Evolutionary conservation across 2,888 invertebrate genomes (phyloP).

Genomic region (Mermis nigrescens): DNA sequence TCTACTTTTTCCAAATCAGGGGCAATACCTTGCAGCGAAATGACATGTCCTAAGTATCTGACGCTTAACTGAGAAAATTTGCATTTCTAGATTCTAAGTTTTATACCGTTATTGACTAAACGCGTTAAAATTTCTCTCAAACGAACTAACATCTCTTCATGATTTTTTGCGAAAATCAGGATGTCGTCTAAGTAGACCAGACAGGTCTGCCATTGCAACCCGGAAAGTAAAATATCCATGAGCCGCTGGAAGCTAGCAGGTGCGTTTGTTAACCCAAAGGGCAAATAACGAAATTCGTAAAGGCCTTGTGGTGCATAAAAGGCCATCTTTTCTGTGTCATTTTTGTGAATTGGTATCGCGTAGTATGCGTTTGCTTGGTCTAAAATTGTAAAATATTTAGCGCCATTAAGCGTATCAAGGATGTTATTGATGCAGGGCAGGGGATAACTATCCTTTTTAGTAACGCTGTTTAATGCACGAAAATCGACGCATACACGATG

Average conservation of each 20-base stretch:
- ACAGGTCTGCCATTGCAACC: conserved; percentile 15
- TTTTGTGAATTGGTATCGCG: conserved; percentile 13
- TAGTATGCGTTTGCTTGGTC: conserved; percentile 16
- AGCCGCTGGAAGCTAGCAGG: conserved; percentile 18
- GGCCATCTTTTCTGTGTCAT: conserved; percentile 17
- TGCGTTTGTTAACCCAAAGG: conserved; percentile 20
- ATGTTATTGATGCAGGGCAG: conserved; percentile 14
- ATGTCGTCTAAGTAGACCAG: conserved; percentile 21
- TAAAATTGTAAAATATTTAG: conserved; percentile 12
- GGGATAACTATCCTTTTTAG: conserved; percentile 14
- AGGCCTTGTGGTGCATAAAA: conserved; percentile 16
- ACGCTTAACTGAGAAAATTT: conserved; percentile 13
- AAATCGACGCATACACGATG: conserved; percentile 20
- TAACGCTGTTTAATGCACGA: conserved; percentile 16
- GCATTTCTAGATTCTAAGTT: conserved; percentile 24
- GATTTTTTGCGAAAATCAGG: conserved; percentile 15
- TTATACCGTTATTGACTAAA: conserved; percentile 11
- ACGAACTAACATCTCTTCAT: conserved; percentile 15
- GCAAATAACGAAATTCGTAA: conserved; percentile 21
- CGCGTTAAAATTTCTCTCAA: conserved; percentile 17
- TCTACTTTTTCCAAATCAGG: conserved; percentile 21
- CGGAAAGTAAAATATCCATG: conserved; percentile 18
- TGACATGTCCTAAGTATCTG: conserved; percentile 27
- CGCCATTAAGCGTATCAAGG: conserved; percentile 9
- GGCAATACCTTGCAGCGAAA: conserved; percentile 21